Evolutionary conservation across 2,797 vertebrate species (phyloP), one percentile per base, ranked within the genome.

Genomic region (Capromys pilorides): DNA sequence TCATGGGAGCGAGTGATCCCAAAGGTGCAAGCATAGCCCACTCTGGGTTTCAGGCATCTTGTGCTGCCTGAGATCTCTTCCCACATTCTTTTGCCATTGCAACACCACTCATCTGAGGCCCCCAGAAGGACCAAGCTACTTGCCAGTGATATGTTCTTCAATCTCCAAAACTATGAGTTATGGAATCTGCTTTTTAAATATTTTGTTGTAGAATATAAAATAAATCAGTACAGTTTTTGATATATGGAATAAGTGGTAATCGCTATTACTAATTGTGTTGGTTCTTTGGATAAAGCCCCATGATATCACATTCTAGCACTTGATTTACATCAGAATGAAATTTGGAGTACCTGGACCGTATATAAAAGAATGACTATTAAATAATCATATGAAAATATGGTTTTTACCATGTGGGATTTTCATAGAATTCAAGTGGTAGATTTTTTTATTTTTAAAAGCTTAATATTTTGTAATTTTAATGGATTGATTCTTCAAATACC

Each of bases 321-420:
- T 86, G 89, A 73, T 59, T 94, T 71, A 28, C 71, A 79, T 51
- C 13, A 45, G 54, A 88, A 77, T 78, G 69, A 71, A 64, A 81
- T 18, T 69, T 94, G 13, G 2, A 79, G 26, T 57, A 66, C 4
- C 31, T 66, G 41, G 19, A 28, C 39, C 24, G 26, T 61, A 80
- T 51, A 79, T 54, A 81, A 54, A 69, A 90, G 51, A 39, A 71
- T 73, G n/a, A 57, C 69, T 19, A 36, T 54, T 54, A 45, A 77
- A 31, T 49, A 71, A 83, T 45, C n/a, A 45, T 8, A 59, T 59
- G 82, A 51, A 81, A 62, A 57, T 80, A 85, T 85, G 39, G 91
- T 69, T 69, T 33, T 73, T 51, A 62, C 54, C n/a, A 57, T 73
- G 14, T 78, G 1, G 67, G 36, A 22, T 85, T 45, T 82, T 82